These are phyloP conservation scores for Pecten maximus DNA, from an alignment of 2,888 invertebrate genomes.

Conservation along the genomic window DNA sequence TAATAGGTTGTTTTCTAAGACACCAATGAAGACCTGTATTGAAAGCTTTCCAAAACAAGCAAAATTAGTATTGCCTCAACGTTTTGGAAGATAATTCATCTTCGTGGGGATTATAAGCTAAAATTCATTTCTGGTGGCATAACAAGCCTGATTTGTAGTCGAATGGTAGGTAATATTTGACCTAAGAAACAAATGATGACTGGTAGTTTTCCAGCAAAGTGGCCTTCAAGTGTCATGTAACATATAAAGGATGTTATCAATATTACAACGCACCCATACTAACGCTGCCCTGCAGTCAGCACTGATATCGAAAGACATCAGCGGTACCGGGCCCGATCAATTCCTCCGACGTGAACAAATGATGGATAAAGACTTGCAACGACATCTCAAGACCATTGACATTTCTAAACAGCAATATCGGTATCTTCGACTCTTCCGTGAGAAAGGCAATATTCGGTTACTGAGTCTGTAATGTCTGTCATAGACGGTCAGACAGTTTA, in stretches of 20 bases:
- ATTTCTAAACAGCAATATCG: constrained; percentile 15
- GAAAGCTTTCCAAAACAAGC: too few relatives aligned
- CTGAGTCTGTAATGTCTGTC: neutral
- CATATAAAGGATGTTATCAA: neutral
- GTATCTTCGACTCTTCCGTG: neutral
- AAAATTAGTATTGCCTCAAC: too few relatives aligned
- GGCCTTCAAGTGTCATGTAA: neutral
- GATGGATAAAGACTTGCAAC: neutral
- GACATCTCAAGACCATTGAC: neutral
- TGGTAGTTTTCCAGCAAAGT: neutral
- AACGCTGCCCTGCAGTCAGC: neutral
- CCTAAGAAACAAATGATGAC: neutral
- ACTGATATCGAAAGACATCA: neutral
- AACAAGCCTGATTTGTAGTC: neutral
- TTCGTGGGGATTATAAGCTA: neutral
- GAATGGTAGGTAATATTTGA: neutral
- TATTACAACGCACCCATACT: neutral
- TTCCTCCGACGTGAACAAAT: neutral
- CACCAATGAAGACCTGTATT: too few relatives aligned
- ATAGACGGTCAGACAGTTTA: constrained; percentile 28
- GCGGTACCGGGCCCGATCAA: neutral
- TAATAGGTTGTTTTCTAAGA: too few relatives aligned
- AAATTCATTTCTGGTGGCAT: neutral
- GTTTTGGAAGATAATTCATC: too few relatives aligned
- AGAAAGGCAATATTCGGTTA: neutral